These are phyloP conservation scores for Basileuterus tristriatus DNA, from an alignment of 2,797 vertebrate genomes.

Conservation along the genomic window DNA sequence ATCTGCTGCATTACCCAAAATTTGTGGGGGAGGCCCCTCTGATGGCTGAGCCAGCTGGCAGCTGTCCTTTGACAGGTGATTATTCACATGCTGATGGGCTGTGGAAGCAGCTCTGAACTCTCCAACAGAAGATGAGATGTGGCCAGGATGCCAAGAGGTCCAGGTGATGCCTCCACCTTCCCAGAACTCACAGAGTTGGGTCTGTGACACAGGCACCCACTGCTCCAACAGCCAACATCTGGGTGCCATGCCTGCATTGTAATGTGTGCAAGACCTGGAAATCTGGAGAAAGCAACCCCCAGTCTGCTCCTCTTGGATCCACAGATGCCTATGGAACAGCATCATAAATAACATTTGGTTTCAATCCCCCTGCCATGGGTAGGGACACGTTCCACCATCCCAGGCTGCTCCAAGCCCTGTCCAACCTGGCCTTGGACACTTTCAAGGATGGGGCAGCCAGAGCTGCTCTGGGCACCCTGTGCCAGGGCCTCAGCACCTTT, in stretches of 20 bases:
- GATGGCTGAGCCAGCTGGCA: not conserved
- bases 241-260: not conserved
- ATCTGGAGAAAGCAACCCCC: not conserved
- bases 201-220: not conserved
- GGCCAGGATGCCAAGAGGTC: not conserved
- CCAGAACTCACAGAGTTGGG: not conserved
- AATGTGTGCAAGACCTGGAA: not conserved
- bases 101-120: not conserved
- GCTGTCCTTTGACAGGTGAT: not conserved
- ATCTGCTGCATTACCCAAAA: not conserved
- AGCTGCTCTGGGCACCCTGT: not conserved
- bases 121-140: not conserved
- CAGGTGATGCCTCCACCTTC: not conserved
- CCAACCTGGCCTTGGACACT: not conserved
- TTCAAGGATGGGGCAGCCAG: not conserved
- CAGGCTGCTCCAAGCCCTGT: not conserved
- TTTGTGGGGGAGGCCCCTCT: not conserved
- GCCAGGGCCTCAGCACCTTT: not conserved
- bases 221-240: slow-evolving; percentile 13
- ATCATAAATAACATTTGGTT: not conserved
- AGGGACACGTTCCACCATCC: not conserved
- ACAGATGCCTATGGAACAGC: not conserved
- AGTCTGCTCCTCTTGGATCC: not conserved
- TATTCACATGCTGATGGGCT: not conserved
- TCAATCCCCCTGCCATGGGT: not conserved